Conservation (phyloP, 2,113 vertebrate species). For the Rhinopomastus cyanomelas region DNA sequence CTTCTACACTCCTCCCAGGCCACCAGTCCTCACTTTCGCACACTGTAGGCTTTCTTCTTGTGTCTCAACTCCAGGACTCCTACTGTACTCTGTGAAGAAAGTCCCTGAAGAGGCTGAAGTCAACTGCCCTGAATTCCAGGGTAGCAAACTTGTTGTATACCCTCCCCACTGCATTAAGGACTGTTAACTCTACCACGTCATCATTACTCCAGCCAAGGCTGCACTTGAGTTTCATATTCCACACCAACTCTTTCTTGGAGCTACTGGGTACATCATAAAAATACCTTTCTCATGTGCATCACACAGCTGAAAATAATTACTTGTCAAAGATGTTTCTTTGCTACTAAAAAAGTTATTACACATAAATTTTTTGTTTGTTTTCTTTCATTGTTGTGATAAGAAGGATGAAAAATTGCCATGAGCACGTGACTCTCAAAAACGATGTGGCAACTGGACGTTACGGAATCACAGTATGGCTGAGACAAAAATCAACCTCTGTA, state of each 20-base stretch:
- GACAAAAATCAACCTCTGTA: background rate
- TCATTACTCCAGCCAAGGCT: too few species aligned
- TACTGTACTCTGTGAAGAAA: too few species aligned
- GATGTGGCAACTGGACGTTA: background rate
- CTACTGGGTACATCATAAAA: background rate
- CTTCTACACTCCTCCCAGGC: too few species aligned
- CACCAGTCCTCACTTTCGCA: too few species aligned
- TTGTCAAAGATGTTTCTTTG: background rate
- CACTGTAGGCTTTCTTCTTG: too few species aligned
- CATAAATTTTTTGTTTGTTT: background rate
- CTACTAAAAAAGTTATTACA: background rate
- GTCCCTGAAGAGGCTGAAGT: too few species aligned
- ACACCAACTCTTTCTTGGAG: background rate
- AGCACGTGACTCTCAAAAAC: background rate
- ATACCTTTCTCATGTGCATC: background rate
- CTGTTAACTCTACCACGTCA: too few species aligned
- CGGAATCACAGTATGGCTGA: background rate
- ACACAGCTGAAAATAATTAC: background rate
- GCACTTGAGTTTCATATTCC: too few species aligned
- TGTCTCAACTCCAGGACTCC: too few species aligned
- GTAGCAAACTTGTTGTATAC: too few species aligned
- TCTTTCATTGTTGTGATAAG: background rate
- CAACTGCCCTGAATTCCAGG: too few species aligned
- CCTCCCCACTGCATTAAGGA: too few species aligned
- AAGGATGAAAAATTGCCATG: background rate